phyloP scores from a whole-genome alignment of 2,888 invertebrate genomes.

The Xestia sexstrigata region DNA sequence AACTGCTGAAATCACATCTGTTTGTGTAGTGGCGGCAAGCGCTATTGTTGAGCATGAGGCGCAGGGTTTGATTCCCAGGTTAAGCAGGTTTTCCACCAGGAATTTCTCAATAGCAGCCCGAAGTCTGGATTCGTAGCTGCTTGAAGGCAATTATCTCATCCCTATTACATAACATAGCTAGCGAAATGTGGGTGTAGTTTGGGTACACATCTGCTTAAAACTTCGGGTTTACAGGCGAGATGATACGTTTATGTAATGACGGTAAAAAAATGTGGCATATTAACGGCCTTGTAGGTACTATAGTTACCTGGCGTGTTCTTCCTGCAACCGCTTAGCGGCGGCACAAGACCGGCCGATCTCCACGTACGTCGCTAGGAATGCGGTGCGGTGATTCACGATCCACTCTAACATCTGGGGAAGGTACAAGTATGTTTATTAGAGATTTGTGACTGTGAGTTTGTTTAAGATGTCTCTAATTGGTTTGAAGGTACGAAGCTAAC shows the following conservation, averaged over 20 bases:
- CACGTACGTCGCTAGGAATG: constrained; percentile 98
- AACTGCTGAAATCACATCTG: not conserved
- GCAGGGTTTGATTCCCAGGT: not conserved
- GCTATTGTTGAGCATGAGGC: not conserved
- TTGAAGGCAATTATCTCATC: not conserved
- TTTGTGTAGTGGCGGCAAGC: not conserved
- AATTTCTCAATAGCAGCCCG: not conserved
- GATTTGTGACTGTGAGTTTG: not conserved
- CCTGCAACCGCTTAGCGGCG: constrained; percentile 97
- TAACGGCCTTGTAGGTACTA: not conserved
- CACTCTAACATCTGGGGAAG: constrained; percentile 97
- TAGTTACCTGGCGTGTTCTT: constrained; percentile 95
- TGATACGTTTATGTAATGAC: not conserved
- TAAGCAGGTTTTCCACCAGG: not conserved
- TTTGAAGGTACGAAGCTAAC: not conserved
- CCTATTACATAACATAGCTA: not conserved
- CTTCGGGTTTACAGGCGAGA: not conserved
- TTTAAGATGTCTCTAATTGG: not conserved
- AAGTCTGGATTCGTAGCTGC: not conserved
- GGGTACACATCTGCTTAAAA: not conserved
- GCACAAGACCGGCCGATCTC: constrained; percentile 98
- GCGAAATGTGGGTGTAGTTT: not conserved
- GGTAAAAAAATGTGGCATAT: not conserved
- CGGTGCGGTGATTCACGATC: constrained; percentile 98
- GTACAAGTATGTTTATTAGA: constrained; percentile 6